Base-by-base conservation (phyloP, 2,797 vertebrate genomes). In the Propithecus deckenii region DNA sequence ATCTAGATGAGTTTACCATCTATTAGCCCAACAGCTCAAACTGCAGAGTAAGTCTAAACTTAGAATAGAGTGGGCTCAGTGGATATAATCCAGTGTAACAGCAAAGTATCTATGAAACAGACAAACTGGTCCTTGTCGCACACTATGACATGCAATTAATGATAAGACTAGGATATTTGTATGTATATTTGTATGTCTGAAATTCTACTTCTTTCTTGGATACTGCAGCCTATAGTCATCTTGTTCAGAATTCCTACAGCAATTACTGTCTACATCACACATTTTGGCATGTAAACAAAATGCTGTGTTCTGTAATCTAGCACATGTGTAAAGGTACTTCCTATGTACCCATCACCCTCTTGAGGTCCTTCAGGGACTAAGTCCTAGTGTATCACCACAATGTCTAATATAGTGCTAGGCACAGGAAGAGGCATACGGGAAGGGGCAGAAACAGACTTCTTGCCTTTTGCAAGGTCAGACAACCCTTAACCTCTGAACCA, bases 1-100 rank as follows among this genome's bases (percentile, higher is more conserved):
- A 94, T 93, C 74, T 65, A 87, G n/a, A 87, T 65, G 84, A 89
- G 97, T 79, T 92, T 72, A 81, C n/a, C 83, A 78, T 55, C 61
- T 85, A 84, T 43, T 85, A 65, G 91, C 12, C 30, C 69, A 96
- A 86, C 9, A 97, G 30, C 25, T 96, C 52, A 94, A 80, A 81
- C 72, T 76, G 88, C 0, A 81, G 55, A 87, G 11, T 57, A 94
- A 76, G 55, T 79, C 28, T 72, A 91, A 92, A 90, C 55, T 65
- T 18, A 88, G 80, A 93, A 90, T 65, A 87, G 72, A 95, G 48
- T 69, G 32, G 65, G 15, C 65, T 84, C 38, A 85, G 38, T 57
- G 30, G 28, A 67, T 90, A 63, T 46, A 78, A 87, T 35, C 23
- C 25, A 90, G n/a, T 32, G 2, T 50, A 65, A 94, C 7, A 50